A percentile compares a stretch with the other conserved stretches of the same genome.
phyloP scores from a whole-genome alignment of 2,888 invertebrate genomes.

The Lamellibrachia satsuma region DNA sequence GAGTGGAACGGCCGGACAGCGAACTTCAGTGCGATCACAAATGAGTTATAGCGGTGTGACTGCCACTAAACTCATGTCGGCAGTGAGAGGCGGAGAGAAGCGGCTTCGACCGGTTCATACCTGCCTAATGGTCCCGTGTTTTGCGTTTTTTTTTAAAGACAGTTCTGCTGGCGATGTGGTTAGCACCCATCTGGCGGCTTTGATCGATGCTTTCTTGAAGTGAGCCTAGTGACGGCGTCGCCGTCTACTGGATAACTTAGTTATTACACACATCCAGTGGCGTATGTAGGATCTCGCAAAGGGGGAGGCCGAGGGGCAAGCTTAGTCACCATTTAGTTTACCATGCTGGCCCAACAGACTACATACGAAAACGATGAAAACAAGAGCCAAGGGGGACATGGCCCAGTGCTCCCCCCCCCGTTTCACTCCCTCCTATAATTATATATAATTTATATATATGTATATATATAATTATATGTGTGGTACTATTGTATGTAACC shows the following conservation, averaged over 20 bases:
- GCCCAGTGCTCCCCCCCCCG: no score
- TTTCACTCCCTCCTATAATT: no score
- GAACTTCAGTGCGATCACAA: not conserved
- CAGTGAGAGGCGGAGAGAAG: not conserved
- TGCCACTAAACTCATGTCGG: not conserved
- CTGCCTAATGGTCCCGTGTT: not conserved
- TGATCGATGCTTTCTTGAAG: not conserved
- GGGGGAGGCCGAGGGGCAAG: no score
- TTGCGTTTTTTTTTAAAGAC: not conserved
- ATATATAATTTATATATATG: no score
- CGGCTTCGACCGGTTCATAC: not conserved
- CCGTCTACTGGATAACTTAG: not conserved
- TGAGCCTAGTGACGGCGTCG: not conserved
- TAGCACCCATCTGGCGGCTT: not conserved
- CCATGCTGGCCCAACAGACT: no score
- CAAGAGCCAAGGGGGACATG: no score
- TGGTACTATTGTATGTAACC: no score
- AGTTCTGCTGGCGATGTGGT: not conserved
- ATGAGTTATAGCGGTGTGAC: not conserved
- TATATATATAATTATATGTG: no score
- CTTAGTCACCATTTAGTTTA: no score
- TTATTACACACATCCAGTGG: not conserved
- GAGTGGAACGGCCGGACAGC: not conserved
- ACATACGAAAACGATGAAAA: no score
- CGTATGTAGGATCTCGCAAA: no score